These are phyloP conservation scores for Calephelis virginiensis DNA, from an alignment of 1,140 invertebrate species.

Conservation along the genomic window DNA sequence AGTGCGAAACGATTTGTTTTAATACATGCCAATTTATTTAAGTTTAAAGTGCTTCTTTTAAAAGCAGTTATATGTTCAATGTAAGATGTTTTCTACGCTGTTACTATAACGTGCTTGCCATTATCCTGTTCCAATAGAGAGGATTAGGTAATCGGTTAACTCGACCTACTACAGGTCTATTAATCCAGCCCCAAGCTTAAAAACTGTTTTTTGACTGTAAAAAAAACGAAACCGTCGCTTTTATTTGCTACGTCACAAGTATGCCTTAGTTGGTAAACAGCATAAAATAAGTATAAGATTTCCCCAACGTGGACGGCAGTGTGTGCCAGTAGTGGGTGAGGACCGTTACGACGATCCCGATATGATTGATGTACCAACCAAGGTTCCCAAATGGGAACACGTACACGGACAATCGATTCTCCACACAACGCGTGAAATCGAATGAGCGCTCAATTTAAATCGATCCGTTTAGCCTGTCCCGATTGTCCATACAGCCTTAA, in stretches of 20 bases:
- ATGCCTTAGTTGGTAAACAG: too few relatives aligned
- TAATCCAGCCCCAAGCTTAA: too few relatives aligned
- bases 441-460: slow-evolving; percentile 48
- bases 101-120: too few relatives aligned
- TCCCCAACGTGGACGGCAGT: too few relatives aligned
- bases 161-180: too few relatives aligned
- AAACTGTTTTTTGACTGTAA: too few relatives aligned
- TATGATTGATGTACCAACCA: slow-evolving; percentile 9
- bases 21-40: slow-evolving; percentile 34
- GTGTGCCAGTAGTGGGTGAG: slow-evolving; percentile 19
- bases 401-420: slow-evolving; percentile 61
- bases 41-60: not conserved
- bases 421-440: slow-evolving; percentile 69
- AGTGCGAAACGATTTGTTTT: slow-evolving; percentile 59
- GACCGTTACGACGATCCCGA: slow-evolving; percentile 21
- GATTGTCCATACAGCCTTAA: slow-evolving; percentile 39
- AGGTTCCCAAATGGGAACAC: slow-evolving; percentile 14
- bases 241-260: too few relatives aligned
- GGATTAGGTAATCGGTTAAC: too few relatives aligned
- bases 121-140: too few relatives aligned
- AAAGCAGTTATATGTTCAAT: not conserved
- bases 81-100: too few relatives aligned
- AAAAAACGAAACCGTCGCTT: too few relatives aligned
- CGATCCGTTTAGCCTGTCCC: slow-evolving; percentile 52
- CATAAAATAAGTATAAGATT: too few relatives aligned